phyloP scores from a whole-genome alignment of 2,113 vertebrate genomes.

The Corynorhinus townsendii region DNA sequence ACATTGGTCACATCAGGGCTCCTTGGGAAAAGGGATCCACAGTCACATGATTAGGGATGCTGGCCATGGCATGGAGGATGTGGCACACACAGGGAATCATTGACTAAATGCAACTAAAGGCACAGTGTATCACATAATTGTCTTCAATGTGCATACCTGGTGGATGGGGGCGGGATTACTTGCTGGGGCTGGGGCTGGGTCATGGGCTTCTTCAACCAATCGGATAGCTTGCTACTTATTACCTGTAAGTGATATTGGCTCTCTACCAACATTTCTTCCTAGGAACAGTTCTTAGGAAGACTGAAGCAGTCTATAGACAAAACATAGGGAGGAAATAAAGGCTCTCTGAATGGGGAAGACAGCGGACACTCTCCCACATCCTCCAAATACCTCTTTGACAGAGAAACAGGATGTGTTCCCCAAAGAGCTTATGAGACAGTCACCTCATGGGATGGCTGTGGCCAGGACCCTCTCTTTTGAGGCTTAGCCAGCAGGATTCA shows the following conservation, averaged over 20 bases:
- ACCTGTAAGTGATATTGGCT: conserved; percentile 26
- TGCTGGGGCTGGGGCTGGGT: not conserved
- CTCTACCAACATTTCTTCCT: conserved; percentile 47
- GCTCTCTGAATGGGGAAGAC: conserved; percentile 74
- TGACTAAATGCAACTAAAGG: not conserved
- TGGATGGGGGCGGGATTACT: not conserved
- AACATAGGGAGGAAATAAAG: conserved; percentile 79
- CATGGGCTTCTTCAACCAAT: not conserved
- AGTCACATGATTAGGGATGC: not conserved
- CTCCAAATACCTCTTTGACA: conserved; percentile 75
- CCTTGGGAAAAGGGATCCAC: not conserved
- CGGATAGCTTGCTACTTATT: not conserved
- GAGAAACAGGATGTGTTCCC: conserved; percentile 82
- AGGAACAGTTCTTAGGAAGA: conserved; percentile 30
- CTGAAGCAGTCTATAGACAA: conserved; percentile 76
- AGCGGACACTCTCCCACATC: conserved; percentile 72
- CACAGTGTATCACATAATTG: not conserved
- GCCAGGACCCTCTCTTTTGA: conserved; percentile 75
- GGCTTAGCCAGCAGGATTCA: conserved; percentile 80
- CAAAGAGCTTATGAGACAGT: conserved; percentile 73
- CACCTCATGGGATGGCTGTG: conserved; percentile 65
- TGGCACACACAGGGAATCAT: no score
- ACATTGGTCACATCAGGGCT: not conserved
- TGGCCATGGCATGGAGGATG: not conserved
- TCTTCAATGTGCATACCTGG: not conserved